Base-by-base conservation (phyloP, 64 coral and sea anemone species). In the Platygyra sinensis region DNA sequence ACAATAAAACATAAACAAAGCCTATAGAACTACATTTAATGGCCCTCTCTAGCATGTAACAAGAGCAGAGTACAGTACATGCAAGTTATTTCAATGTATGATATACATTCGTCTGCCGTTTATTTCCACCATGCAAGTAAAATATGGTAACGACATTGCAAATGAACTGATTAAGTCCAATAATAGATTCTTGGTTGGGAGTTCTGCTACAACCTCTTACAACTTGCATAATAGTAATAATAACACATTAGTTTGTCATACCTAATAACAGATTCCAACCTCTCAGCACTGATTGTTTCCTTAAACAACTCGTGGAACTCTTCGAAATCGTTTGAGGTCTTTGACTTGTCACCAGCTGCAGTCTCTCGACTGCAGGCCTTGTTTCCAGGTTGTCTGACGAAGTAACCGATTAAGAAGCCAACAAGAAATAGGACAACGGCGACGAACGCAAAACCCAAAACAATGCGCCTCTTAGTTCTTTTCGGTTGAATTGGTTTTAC, bases 391-490 rank as follows among this genome's bases (percentile, higher is more conserved):
- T 39, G 64, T 29, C 19, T 82, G 16, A 50, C 71, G 18, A 93
- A 76, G 36, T 89, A 93, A 9, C 92, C 92, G 61, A 89, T 79
- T 27, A 89, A 55, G 32, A 93, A 89, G 1, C 92, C 92, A 14
- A 93, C 20, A 31, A 61, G 20, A 75, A 93, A 93, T 30, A 93
- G 17, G 11, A 74, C 77, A 19, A 89, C 63, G 32, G 64, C 30
- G 54, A 81, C 30, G 46, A 85, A 2, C 25, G 77, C 15, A 28
- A 64, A 85, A 50, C 62, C 63, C 63, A 85, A 20, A 0, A n/a
- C 63, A 11, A 72, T 49, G 19, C 19, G 67, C 22, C 28, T 1
- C 5, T 65, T 69, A 52, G n/a, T 69, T 50, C 81, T 49, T 69
- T 71, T 42, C 10, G 36, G 62, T 50, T 72, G 81, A 71, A 85